Base-by-base conservation (phyloP, 2,113 vertebrate genomes). In the Acrocephalus arundinaceus region DNA sequence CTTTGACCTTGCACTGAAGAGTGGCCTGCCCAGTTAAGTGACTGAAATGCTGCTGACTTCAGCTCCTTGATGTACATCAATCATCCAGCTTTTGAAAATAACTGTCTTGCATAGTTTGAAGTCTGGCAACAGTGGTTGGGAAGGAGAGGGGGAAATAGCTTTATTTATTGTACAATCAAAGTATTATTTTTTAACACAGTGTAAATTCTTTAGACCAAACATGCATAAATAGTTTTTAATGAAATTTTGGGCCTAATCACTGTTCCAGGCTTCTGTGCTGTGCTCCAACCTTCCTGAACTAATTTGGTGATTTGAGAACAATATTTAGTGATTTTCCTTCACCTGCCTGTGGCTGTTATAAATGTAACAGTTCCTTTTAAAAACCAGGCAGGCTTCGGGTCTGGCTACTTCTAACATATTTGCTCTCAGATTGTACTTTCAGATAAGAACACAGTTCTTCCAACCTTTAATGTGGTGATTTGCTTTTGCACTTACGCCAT, bases 161-260 rank as follows among this genome's bases (percentile, higher is more conserved):
- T 96, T 72, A 89, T 91, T 87, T 96, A 79, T 89, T 87, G 71
- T 75, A 93, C 85, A 89, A 54, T 88, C 43, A n/a, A 85, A 80
- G 57, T 86, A 43, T 37, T 72, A 49, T 90, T 81, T 91, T 72
- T 80, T 83, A 61, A 77, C 43, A 80, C 24, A 49, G 28, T 76
- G 18, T 86, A 71, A 93, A 48, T 85, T 91, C 39, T 86, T 81
- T 49, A 94, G 68, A 84, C 49, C 57, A 73, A 88, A 76, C 71
- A 66, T 91, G 35, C 45, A 28, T 84, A 61, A 75, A 65, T 80
- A 55, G 46, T 74, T 89, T 90, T 28, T 55, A 48, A 48, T 54
- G 54, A 66, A 71, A 54, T 25, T 74, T 76, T 83, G 48, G 27
- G 37, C 58, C 46, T 82, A 48, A 71, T 79, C 41, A 55, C 57